These are phyloP conservation scores for Tragulus kanchil DNA, from an alignment of 2,113 vertebrate species.

Conservation along the genomic window DNA sequence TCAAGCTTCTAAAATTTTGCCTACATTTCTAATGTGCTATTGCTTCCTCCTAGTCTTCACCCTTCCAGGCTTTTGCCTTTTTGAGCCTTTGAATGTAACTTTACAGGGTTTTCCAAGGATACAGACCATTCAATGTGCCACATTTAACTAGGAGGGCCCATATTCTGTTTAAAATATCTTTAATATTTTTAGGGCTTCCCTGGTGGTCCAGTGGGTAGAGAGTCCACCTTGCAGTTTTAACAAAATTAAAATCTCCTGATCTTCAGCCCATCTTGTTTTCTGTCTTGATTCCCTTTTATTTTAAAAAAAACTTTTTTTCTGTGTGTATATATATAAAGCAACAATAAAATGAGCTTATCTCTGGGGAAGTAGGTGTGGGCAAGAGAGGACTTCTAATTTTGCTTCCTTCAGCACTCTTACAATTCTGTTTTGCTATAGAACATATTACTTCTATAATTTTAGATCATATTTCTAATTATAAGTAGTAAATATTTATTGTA, in stretches of 20 bases:
- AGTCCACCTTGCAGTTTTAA: too few species aligned
- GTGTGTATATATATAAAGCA: too few species aligned
- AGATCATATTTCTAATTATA: background rate
- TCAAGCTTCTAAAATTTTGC: background rate
- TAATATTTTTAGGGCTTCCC: background rate
- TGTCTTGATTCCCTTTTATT: too few species aligned
- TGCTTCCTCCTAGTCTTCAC: background rate
- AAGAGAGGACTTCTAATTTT: too few species aligned
- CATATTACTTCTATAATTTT: background rate
- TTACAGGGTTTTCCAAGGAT: constrained; percentile 15
- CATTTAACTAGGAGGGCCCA: background rate
- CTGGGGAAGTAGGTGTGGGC: too few species aligned
- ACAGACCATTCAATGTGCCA: background rate
- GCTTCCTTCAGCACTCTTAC: too few species aligned
- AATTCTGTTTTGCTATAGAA: too few species aligned
- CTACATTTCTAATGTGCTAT: background rate
- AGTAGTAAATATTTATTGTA: background rate
- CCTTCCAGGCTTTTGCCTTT: background rate
- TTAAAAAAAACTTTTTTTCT: too few species aligned
- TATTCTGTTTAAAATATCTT: background rate
- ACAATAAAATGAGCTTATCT: too few species aligned
- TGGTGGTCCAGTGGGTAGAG: background rate
- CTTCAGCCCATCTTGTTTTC: too few species aligned
- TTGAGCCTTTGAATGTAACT: background rate
- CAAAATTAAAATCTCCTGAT: too few species aligned